Evolutionary conservation across 2,797 vertebrate genomes (phyloP).

Genomic region (Sebastiscus tertius): DNA sequence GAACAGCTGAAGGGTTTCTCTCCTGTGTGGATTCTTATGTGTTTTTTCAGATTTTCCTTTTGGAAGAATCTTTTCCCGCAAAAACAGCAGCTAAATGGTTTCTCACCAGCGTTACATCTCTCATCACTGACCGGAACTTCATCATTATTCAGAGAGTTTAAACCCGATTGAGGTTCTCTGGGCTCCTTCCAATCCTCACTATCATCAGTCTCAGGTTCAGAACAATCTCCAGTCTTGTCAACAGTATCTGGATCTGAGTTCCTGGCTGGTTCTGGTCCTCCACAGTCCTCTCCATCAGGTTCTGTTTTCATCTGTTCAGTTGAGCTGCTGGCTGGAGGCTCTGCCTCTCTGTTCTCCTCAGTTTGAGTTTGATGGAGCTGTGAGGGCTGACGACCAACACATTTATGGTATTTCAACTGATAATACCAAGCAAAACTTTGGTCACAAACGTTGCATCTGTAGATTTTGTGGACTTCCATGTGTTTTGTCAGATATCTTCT

Average conservation of each 20-base stretch:
- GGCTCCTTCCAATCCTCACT: no score
- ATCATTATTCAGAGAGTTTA: no score
- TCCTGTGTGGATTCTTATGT: not conserved
- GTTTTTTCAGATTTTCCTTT: not conserved
- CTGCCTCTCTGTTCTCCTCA: not conserved
- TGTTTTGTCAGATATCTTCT: conserved; percentile 41
- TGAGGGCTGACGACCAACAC: not conserved
- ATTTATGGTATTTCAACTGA: not conserved
- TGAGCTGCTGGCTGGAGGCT: not conserved
- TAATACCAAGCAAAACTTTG: not conserved
- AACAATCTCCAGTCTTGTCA: no score
- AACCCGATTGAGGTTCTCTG: no score
- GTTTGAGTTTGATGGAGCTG: not conserved
- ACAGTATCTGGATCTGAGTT: no score
- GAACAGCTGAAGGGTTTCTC: not conserved
- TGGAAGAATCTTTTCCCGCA: not conserved
- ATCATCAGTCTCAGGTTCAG: no score
- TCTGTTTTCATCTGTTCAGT: no score
- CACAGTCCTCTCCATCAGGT: no score
- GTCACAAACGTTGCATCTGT: conserved; percentile 12
- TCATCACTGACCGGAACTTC: no score
- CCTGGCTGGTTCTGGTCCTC: no score
- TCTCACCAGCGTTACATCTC: not conserved
- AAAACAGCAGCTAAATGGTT: not conserved
- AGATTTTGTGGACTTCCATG: conserved; percentile 28